phyloP scores from a whole-genome alignment of 2,113 vertebrate genomes.

The Menura novaehollandiae region DNA sequence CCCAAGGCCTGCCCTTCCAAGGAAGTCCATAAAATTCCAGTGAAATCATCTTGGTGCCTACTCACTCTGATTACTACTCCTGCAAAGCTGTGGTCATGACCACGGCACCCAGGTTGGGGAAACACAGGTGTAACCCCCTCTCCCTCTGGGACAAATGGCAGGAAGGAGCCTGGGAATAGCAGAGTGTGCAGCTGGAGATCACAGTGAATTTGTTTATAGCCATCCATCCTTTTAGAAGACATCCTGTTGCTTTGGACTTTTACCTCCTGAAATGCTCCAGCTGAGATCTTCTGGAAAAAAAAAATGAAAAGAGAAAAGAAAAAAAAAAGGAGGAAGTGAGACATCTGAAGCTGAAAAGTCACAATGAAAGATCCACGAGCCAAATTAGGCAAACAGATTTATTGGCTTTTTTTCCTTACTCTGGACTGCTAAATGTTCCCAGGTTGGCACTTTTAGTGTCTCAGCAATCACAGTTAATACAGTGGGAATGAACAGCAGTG shows the following conservation, averaged over 20 bases:
- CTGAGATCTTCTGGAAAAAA: neutral
- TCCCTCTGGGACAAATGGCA: neutral
- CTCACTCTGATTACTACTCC: neutral
- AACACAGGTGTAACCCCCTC: accelerated
- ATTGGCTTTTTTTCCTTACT: neutral
- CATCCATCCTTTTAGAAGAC: neutral
- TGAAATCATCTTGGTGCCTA: neutral
- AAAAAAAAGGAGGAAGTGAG: neutral
- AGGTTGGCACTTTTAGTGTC: neutral
- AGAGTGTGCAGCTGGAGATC: neutral
- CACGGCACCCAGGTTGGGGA: neutral
- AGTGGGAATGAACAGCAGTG: neutral
- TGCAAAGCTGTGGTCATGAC: neutral
- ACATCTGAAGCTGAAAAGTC: neutral
- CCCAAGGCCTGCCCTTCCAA: neutral
- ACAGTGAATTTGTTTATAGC: neutral
- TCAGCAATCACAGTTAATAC: neutral
- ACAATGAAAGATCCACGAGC: neutral
- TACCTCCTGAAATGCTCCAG: neutral
- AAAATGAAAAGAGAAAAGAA: neutral
- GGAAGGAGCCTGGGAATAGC: neutral
- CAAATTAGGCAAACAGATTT: neutral
- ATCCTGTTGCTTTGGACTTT: neutral
- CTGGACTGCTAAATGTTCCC: neutral
- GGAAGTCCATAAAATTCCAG: neutral